A percentile compares a stretch with the other conserved stretches of the same genome.
phyloP scores from a whole-genome alignment of 2,113 vertebrate species.

The Nannobrachium achirus region DNA sequence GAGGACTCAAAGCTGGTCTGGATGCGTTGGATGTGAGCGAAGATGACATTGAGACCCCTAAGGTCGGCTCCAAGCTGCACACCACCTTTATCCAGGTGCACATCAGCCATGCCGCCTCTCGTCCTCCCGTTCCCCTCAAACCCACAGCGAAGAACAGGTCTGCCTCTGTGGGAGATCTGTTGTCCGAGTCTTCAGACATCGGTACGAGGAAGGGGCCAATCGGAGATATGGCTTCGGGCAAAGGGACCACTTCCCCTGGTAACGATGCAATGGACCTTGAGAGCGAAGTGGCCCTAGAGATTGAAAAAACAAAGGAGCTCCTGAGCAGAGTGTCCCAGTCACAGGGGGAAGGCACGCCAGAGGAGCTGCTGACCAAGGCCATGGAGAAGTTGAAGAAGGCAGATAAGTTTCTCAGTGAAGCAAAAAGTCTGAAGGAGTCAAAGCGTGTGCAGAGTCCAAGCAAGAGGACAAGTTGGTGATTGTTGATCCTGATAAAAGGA shows the following conservation, averaged over 20 bases:
- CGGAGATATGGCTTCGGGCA: not conserved
- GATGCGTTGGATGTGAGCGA: conserved; percentile 50
- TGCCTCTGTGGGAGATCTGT: conserved; percentile 84
- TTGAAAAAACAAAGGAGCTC: conserved; percentile 84
- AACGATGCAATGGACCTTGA: conserved; percentile 80
- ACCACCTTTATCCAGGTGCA: not conserved
- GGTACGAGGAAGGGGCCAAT: not conserved
- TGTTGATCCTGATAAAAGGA: conserved; percentile 54
- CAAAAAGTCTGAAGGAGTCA: conserved; percentile 80
- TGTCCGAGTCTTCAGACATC: conserved; percentile 60
- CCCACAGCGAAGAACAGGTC: conserved; percentile 71
- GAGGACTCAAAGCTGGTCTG: conserved; percentile 54
- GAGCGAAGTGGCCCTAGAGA: conserved; percentile 83
- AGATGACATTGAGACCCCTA: conserved; percentile 38
- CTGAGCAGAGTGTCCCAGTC: conserved; percentile 71
- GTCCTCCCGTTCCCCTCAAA: conserved; percentile 35
- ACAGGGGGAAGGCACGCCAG: conserved; percentile 49
- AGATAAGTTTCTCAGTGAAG: conserved; percentile 87
- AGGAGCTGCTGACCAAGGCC: conserved; percentile 84
- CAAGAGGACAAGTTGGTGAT: conserved; percentile 86
- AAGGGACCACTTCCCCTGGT: not conserved
- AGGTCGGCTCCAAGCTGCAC: not conserved
- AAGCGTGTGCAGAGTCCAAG: conserved; percentile 51
- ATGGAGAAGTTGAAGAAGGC: conserved; percentile 90
- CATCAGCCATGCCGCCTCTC: not conserved